A percentile compares a stretch with the other conserved stretches of the same genome.
Conservation (phyloP, 2,888 invertebrate genomes). For the Meiosimyza platycephala region DNA sequence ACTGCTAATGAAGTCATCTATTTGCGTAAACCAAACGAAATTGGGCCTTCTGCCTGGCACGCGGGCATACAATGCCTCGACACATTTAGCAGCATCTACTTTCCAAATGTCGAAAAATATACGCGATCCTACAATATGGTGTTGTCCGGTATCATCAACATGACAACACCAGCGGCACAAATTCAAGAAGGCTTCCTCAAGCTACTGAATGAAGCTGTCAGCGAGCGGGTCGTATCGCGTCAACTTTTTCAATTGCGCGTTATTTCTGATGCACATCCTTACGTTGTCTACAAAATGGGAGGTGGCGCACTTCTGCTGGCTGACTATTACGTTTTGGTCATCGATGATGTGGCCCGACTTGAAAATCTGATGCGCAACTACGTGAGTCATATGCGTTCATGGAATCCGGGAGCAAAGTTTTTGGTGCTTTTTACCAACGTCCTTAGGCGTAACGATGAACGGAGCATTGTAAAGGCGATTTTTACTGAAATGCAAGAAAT, state of each 20-base stretch:
- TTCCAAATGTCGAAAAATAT: slow-evolving; percentile 49
- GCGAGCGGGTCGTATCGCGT: slow-evolving; percentile 35
- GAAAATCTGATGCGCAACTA: slow-evolving; percentile 48
- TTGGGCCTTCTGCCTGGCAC: slow-evolving; percentile 55
- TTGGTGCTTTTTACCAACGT: slow-evolving; percentile 62
- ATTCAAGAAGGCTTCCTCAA: slow-evolving; percentile 61
- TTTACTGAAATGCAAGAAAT: slow-evolving; percentile 54
- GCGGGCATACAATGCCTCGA: slow-evolving; percentile 61
- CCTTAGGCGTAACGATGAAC: slow-evolving; percentile 42
- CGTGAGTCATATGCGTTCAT: slow-evolving; percentile 56
- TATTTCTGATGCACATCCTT: slow-evolving; percentile 51
- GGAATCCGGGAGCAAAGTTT: slow-evolving; percentile 65
- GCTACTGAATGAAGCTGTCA: slow-evolving; percentile 56
- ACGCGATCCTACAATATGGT: slow-evolving; percentile 60
- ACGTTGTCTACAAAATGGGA: slow-evolving; percentile 17
- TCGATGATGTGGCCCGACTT: slow-evolving; percentile 55
- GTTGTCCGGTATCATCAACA: slow-evolving; percentile 55
- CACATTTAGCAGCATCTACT: slow-evolving; percentile 53
- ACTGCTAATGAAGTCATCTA: slow-evolving; percentile 55
- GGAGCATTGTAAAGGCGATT: slow-evolving; percentile 51
- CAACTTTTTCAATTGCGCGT: slow-evolving; percentile 56
- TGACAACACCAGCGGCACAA: slow-evolving; percentile 62
- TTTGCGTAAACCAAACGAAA: slow-evolving; percentile 54
- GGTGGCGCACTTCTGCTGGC: slow-evolving; percentile 51
- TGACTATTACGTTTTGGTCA: slow-evolving; percentile 62